A percentile compares a stretch with the other conserved stretches of the same genome.
phyloP scores from a whole-genome alignment of 2,888 invertebrate genomes.

The Plebejus melissa region DNA sequence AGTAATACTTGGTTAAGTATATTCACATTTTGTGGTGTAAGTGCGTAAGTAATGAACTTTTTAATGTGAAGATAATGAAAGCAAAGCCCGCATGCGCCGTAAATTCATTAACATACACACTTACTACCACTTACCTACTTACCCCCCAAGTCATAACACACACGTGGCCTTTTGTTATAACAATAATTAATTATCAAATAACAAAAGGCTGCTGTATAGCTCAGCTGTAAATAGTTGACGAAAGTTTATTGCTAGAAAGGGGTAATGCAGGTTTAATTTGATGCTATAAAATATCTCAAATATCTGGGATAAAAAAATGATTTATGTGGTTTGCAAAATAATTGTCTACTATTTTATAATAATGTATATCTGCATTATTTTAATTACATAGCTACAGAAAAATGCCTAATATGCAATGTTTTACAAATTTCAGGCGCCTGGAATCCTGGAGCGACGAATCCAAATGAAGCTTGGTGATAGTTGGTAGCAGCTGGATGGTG shows the following conservation, averaged over 20 bases:
- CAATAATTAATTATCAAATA: conserved; percentile 31
- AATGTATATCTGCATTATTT: too few relatives aligned
- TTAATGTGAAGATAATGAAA: conserved; percentile 16
- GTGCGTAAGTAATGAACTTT: conserved; percentile 10
- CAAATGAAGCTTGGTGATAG: not conserved
- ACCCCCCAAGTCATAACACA: conserved; percentile 37
- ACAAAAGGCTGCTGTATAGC: conserved; percentile 6
- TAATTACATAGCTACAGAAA: not conserved
- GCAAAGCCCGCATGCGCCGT: conserved; percentile 1
- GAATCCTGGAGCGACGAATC: not conserved
- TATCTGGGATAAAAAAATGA: not conserved
- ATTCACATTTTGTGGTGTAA: not conserved
- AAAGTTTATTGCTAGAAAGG: conserved; percentile 3
- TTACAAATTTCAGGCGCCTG: not conserved
- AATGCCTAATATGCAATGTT: not conserved
- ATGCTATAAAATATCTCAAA: too few relatives aligned
- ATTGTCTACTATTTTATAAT: too few relatives aligned
- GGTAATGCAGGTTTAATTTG: not conserved
- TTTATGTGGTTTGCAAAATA: too few relatives aligned
- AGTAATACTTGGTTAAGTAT: not conserved
- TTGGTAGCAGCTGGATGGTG: not conserved
- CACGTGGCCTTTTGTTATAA: conserved; percentile 38
- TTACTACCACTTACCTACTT: conserved; percentile 30
- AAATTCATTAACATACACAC: conserved; percentile 26
- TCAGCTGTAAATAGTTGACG: not conserved